Evolutionary conservation across 2,888 invertebrate genomes (phyloP).

Genomic region (Calliopum simillimum): DNA sequence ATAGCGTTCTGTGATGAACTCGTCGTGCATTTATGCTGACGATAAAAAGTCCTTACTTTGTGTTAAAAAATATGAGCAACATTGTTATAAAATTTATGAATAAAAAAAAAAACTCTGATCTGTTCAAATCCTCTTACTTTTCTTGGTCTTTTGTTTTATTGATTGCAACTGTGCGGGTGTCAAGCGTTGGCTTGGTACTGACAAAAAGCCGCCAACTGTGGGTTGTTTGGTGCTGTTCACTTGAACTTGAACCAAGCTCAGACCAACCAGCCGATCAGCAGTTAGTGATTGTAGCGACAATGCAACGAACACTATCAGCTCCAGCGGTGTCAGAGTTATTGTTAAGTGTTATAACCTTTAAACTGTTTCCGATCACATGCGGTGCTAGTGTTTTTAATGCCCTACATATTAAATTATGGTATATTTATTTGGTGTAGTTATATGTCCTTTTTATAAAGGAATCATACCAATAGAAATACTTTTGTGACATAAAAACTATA

Average conservation of each 20-base stretch:
- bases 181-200: slow-evolving; percentile 9
- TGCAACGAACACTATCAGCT: slow-evolving; percentile 30
- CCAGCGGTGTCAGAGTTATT: slow-evolving; percentile 50
- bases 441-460: not conserved
- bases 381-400: slow-evolving; percentile 21
- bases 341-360: slow-evolving; percentile 52
- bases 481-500: too few species aligned
- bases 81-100: slow-evolving; percentile 27
- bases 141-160: slow-evolving; percentile 17
- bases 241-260: slow-evolving; percentile 7
- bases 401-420: too few species aligned
- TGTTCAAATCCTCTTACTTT: slow-evolving; percentile 15
- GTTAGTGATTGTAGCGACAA: slow-evolving; percentile 27
- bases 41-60: slow-evolving; percentile 13
- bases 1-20: slow-evolving; percentile 10
- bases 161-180: slow-evolving; percentile 29
- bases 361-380: slow-evolving; percentile 42
- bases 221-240: not conserved
- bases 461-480: too few species aligned
- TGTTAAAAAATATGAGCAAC: slow-evolving; percentile 21
- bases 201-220: slow-evolving; percentile 29
- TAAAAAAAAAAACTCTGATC: slow-evolving; percentile 17
- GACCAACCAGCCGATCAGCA: slow-evolving; percentile 20
- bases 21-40: slow-evolving; percentile 13
- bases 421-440: not conserved